Conservation (phyloP, 1,140 invertebrate genomes). For the Palaemon carinicauda region DNA sequence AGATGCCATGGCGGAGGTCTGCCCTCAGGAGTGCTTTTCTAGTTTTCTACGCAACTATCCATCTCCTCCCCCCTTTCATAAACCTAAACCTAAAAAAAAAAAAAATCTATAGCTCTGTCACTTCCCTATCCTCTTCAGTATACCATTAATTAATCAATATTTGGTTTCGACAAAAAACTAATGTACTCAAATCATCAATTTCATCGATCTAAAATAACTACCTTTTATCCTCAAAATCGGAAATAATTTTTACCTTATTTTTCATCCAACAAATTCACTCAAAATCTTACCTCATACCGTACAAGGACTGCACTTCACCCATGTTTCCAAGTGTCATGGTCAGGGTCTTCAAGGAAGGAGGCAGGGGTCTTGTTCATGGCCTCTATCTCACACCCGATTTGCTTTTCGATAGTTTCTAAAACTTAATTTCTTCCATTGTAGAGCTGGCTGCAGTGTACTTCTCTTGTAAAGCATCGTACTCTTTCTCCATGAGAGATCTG, state of each 20-base stretch:
- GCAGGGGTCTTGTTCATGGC: constrained; percentile 3
- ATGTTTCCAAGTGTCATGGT: constrained; percentile 20
- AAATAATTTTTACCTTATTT: not conserved
- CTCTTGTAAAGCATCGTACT: constrained; percentile 31
- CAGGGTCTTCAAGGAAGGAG: not conserved
- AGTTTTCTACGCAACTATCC: no score
- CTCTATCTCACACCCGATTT: constrained; percentile 34
- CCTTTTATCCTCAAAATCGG: no score
- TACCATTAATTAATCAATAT: no score
- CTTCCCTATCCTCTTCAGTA: no score
- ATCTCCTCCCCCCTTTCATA: no score
- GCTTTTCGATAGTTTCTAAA: constrained; percentile 61
- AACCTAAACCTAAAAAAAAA: not conserved
- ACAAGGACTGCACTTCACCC: not conserved
- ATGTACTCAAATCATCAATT: no score
- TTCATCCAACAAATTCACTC: not conserved
- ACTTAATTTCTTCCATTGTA: constrained; percentile 60
- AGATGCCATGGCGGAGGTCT: no score
- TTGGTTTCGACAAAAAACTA: no score
- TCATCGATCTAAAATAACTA: no score
- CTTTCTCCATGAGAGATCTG: constrained; percentile 57
- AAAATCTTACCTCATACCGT: constrained; percentile 29
- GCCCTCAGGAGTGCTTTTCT: no score
- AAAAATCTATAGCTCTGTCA: no score
- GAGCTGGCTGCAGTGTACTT: constrained; percentile 49